Conservation (phyloP, 1,140 invertebrate genomes). For the Telenomus remus region DNA sequence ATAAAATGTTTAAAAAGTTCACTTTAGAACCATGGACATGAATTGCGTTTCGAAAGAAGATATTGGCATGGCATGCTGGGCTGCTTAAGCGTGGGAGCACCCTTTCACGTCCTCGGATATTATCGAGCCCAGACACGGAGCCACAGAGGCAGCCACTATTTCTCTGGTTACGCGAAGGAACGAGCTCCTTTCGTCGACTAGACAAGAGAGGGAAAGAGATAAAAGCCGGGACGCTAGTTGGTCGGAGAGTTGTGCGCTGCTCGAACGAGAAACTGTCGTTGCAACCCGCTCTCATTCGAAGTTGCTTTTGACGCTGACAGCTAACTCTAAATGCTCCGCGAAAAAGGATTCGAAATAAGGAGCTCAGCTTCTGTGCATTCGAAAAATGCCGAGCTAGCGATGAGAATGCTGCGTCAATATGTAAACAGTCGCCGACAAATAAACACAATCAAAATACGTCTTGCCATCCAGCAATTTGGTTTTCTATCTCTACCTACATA, state of each 20-base stretch:
- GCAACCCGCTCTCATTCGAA: slow-evolving; percentile 37
- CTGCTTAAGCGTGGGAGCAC: slow-evolving; percentile 52
- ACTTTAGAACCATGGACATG: slow-evolving; percentile 45
- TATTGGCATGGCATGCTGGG: slow-evolving; percentile 54
- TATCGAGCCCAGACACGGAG: slow-evolving; percentile 64
- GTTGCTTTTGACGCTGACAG: slow-evolving; percentile 51
- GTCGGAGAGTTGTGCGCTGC: slow-evolving; percentile 31
- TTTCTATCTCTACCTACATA: no score
- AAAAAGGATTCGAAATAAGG: slow-evolving; percentile 51
- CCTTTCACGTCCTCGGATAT: slow-evolving; percentile 64
- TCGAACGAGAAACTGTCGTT: slow-evolving; percentile 33
- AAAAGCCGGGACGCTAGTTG: slow-evolving; percentile 21
- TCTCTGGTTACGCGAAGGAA: slow-evolving; percentile 26
- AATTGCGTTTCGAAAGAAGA: slow-evolving; percentile 62
- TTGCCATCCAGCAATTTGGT: background rate
- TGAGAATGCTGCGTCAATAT: slow-evolving; percentile 39
- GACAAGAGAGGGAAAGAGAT: slow-evolving; percentile 24
- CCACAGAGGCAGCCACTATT: slow-evolving; percentile 58
- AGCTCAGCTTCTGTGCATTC: slow-evolving; percentile 45
- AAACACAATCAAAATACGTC: slow-evolving; percentile 7
- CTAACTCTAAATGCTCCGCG: slow-evolving; percentile 45
- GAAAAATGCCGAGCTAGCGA: slow-evolving; percentile 37
- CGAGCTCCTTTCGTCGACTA: slow-evolving; percentile 34
- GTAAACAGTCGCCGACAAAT: slow-evolving; percentile 36
- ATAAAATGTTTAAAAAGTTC: no score